Base-by-base conservation (phyloP, 2,888 invertebrate genomes). In the Adineta ricciae region DNA sequence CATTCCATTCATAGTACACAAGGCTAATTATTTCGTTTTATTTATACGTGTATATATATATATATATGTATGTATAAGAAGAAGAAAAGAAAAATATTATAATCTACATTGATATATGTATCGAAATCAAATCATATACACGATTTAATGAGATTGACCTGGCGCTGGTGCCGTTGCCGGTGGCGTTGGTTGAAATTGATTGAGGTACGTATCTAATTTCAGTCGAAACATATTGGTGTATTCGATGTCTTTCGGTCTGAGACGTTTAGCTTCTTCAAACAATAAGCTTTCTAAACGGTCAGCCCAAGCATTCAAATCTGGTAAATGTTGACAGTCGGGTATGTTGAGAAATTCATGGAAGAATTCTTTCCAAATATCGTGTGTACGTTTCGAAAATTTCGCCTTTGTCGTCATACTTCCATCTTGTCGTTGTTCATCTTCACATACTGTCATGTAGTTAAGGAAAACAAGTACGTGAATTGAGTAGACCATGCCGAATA, bases 321-420 rank as follows among this genome's bases (percentile, higher is more conserved):
- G 78, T 41, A 41, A 41, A 78, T 41, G 24, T 78, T 78, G 38
- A 38, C 78, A 78, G 41, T 78, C 78, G 3, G 78, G 78, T 41
- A 78, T 78, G 41, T 78, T 78, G 14, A 78, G 78, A 78, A 78
- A 78, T 41, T 38, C 41, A 41, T 41, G 19, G 41, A 78, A 78
- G 41, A 78, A 78, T 41, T 78, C 78, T 78, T 78, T 38, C 78
- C 78, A 78, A n/a, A 78, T 41, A 41, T 38, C 41, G n/a, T 78
- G 41, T 41, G n/a, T 78, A 8, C 41, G 38, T 78, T 78, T 78
- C 11, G 41, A n/a, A n/a, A 78, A 78, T 78, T 78, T 78, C 11
- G 78, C 78, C 41, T 78, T 78, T 38, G 41, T 78, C 41, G 78
- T 78, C 78, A 78, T 78, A n/a, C n/a, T 41, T n/a, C 78, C 78